Evolutionary conservation across 2,797 vertebrate species (phyloP), one percentile per base, ranked within the genome.

Genomic region (Cyprinella venusta): DNA sequence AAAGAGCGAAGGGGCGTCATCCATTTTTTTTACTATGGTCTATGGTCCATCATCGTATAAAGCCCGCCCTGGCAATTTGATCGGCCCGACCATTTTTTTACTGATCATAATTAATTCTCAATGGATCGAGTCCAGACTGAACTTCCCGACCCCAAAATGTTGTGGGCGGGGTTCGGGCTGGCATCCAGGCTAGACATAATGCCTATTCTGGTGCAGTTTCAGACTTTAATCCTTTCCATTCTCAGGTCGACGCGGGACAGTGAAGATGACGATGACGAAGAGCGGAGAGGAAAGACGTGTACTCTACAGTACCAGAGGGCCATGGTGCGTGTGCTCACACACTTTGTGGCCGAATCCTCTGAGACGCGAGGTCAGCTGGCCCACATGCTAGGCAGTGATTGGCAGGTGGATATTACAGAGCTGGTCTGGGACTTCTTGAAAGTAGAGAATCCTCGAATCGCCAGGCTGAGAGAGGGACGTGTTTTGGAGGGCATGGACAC

Each of bases 401-500:
- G 97, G 98, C 98, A 98, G 89, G 93, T 97, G 30, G 98, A 99
- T 91, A 94, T 99, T 88, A 98, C 97, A 0, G 95, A 96, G 88
- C 90, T 99, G 84, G 97, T 99, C 56, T 94, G 91, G 81, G 96
- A 97, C 88, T 98, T 97, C 87, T 92, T 98, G 94, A 97, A 97
- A 56, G 93, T 99, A 36, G 97, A 98, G 87, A 91, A 97, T 2
- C 93, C 96, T 0, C 95, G 95, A 5, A 86, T 98, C 9, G 98
- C 96, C 87, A 92, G 91, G 76, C 93, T 98, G 1, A 94, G 94
- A 90, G 96, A 96, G 65, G 93, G 94, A 82, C 94, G 94, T 79
- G 88, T 97, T 50, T 92, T 99, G 86, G 91, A 96, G 1, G 97
- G 97, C 15, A 92, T 94, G 2, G 96, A 97, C 89, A 91, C 93